A percentile compares a stretch with the other conserved stretches of the same genome.
Conservation (phyloP, 2,113 vertebrate species). For the Anoplopoma fimbria region DNA sequence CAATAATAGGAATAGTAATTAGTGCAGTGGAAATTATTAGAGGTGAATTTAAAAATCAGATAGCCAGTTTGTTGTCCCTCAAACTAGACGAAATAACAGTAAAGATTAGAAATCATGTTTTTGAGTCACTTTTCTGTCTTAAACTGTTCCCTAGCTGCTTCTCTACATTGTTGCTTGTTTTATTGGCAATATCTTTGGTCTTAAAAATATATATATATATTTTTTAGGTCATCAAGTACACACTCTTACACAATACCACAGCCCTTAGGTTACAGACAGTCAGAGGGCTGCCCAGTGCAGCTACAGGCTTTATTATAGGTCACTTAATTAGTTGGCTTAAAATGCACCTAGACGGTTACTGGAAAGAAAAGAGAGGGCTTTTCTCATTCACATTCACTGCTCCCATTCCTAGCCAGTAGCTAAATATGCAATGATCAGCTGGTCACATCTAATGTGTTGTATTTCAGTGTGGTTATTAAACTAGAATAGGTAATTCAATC, state of each 20-base stretch:
- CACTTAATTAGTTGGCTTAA: slow-evolving; percentile 27
- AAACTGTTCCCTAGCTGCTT: background rate
- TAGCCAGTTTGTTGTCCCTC: background rate
- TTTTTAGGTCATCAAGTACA: background rate
- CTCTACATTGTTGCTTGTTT: background rate
- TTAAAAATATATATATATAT: background rate
- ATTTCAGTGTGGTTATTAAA: background rate
- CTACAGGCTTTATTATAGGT: slow-evolving; percentile 11
- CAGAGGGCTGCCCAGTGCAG: background rate
- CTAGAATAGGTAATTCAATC: background rate
- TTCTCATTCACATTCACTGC: background rate
- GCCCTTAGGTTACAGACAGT: background rate
- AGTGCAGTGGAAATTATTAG: slow-evolving; percentile 55
- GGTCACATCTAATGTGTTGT: background rate
- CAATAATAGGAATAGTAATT: slow-evolving; percentile 66
- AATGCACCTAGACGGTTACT: slow-evolving; percentile 20
- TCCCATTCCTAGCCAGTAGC: background rate
- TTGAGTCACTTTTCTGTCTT: background rate
- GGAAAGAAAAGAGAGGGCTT: background rate
- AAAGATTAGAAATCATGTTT: background rate
- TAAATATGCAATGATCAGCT: background rate
- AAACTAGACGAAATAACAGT: background rate
- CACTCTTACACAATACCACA: background rate
- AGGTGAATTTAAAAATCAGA: slow-evolving; percentile 45
- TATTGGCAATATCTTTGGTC: too few species aligned